These are phyloP conservation scores for Nannoperca obscura DNA, from an alignment of 2,797 vertebrate genomes.

Conservation along the genomic window DNA sequence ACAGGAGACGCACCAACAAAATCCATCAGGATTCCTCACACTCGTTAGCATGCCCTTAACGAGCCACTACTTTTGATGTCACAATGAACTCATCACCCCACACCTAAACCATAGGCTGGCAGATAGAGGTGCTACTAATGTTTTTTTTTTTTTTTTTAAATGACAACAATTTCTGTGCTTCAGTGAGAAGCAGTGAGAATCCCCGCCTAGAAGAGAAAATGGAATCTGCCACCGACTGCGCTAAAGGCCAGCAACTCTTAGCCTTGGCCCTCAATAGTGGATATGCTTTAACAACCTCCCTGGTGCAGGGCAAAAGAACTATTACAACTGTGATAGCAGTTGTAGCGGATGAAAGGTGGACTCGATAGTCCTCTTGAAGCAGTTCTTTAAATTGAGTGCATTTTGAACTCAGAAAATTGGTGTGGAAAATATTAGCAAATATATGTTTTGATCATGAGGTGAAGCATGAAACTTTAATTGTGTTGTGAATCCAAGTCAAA, in stretches of 20 bases:
- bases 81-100: conserved; percentile 56
- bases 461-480: neutral
- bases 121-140: conserved; percentile 59
- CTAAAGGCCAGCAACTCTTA: conserved; percentile 52
- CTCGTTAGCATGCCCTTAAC: conserved; percentile 62
- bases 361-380: conserved; percentile 23
- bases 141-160: conserved; percentile 45
- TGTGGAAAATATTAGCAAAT: conserved; percentile 5
- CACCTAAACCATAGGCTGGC: conserved; percentile 45
- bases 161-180: conserved; percentile 61
- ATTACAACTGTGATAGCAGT: conserved; percentile 35
- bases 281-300: conserved; percentile 55
- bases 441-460: neutral
- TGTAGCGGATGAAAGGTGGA: conserved; percentile 36
- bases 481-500: neutral
- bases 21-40: conserved; percentile 35
- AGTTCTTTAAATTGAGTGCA: neutral
- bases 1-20: neutral
- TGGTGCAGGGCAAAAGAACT: conserved; percentile 26
- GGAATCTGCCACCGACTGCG: conserved; percentile 68
- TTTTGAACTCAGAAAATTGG: neutral
- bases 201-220: conserved; percentile 73
- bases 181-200: conserved; percentile 65
- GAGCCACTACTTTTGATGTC: conserved; percentile 51
- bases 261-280: conserved; percentile 51